Percentiles rank a stretch among this genome's conserved stretches.
Conservation (phyloP, 2,113 vertebrate species). For the Cheilinus undulatus region DNA sequence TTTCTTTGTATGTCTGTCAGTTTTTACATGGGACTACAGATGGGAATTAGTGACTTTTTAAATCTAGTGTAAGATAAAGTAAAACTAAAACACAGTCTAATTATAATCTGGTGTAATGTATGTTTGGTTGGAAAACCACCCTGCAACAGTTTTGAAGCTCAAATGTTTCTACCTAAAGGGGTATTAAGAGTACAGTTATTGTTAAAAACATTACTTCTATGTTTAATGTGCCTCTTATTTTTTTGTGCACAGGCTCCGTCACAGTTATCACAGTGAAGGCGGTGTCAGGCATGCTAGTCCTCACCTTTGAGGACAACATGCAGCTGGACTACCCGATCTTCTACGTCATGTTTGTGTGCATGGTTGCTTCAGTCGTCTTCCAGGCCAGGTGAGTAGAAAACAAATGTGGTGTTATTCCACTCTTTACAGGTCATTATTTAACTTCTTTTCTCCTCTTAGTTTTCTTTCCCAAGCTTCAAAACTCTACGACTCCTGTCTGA, state of each 20-base stretch:
- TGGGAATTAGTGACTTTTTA: no score
- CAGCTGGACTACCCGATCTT: slow-evolving; percentile 95
- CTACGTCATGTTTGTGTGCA: slow-evolving; percentile 95
- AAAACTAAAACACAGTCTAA: no score
- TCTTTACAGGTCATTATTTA: no score
- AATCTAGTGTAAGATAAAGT: no score
- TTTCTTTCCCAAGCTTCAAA: slow-evolving; percentile 92
- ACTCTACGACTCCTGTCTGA: slow-evolving; percentile 90
- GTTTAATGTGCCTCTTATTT: background rate
- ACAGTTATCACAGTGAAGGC: slow-evolving; percentile 94
- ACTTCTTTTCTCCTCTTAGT: slow-evolving; percentile 69
- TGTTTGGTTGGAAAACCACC: no score
- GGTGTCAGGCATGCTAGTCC: slow-evolving; percentile 91
- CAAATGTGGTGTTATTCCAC: no score
- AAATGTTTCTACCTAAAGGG: no score
- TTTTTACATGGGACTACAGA: no score
- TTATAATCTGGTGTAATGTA: no score
- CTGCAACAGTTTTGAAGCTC: no score
- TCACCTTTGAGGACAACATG: slow-evolving; percentile 88
- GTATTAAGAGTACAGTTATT: no score
- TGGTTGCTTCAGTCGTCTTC: slow-evolving; percentile 90
- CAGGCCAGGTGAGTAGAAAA: slow-evolving; percentile 90
- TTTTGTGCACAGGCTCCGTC: slow-evolving; percentile 88
- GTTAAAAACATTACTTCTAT: slow-evolving; percentile 3
- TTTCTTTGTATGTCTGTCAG: no score